Evolutionary conservation across 1,140 invertebrate species (phyloP), one percentile per base, ranked within the genome.

Genomic region (Laupala kohalensis): DNA sequence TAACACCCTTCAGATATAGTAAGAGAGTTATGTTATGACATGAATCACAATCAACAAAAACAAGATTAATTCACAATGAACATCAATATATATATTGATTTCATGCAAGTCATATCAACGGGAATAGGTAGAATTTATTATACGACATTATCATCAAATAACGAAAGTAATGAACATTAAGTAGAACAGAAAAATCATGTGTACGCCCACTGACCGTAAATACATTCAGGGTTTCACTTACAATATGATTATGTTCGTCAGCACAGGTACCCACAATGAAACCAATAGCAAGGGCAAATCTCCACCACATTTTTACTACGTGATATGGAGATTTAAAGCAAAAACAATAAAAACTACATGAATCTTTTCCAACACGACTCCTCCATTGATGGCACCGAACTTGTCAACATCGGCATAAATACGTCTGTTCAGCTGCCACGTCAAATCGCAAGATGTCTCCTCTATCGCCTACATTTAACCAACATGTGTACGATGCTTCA

Each of bases 181-280:
- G n/a, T n/a, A n/a, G n/a, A n/a, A n/a, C n/a, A n/a, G n/a, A n/a
- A n/a, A n/a, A n/a, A n/a, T n/a, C n/a, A n/a, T n/a, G n/a, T n/a
- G n/a, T n/a, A n/a, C n/a, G n/a, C n/a, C n/a, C n/a, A n/a, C n/a
- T n/a, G n/a, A 70, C 63, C n/a, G 27, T 68, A 69, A 64, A 66
- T 64, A 71, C 19, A 68, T 73, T 68, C 13, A 64, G 28, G 63
- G 66, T 28, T 62, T 15, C 65, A 62, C 29, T 69, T 69, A 73
- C 72, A 13, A 74, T 69, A 53, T 74, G 71, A 64, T 64, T 72
- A 65, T 74, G 72, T 37, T 74, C 71, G 53, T 75, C 71, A 71
- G n/a, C 24, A 29, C 28, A 15, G 12, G 70, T 68, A 15, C 67
- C 28, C 19, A 30, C 25, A 29, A 68, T 37, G 27, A 68, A 12